Evolutionary conservation across 2,888 invertebrate genomes (phyloP), one percentile per base, ranked within the genome.

Genomic region (Charanyca ferruginea): DNA sequence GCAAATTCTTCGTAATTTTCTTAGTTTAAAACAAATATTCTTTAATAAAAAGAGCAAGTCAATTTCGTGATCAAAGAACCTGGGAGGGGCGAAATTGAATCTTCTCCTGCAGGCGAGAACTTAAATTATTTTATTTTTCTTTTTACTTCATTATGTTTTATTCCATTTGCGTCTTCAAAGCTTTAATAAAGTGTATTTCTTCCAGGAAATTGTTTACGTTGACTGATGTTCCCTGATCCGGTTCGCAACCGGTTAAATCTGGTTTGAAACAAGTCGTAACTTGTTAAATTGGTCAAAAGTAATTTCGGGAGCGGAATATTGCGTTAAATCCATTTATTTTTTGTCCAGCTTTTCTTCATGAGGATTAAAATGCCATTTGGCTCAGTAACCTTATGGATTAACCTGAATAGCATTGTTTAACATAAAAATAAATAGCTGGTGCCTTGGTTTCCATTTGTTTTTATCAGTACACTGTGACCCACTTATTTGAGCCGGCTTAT

Each of bases 101-200:
- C 80, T 77, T 67, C 65, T 79, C 67, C 58, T 74, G 59, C 66
- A 71, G 64, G 68, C 62, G 57, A 53, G 71, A 88, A 80, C 82
- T 87, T 77, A 73, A 79, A 81, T 77, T 60, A 77, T 74, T 67
- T 54, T 52, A 59, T 65, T 79, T 84, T 79, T 81, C 84, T 85
- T 83, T 83, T 84, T 80, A 87, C 87, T 87, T 89, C 85, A 84
- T 90, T 90, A 89, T 87, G 83, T 85, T 86, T 87, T 86, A 89
- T 87, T 88, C 83, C 79, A 86, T 88, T 88, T 86, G 81, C 83
- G 77, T 71, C 74, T 79, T 86, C 84, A 83, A 86, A 86, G 84
- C 73, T 54, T 75, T 82, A 73, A 62, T 60, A 79, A 80, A 79
- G 75, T 76, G 68, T 81, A 72, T 77, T 78, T 74, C 76, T 85